phyloP scores from a whole-genome alignment of 2,888 invertebrate genomes.

The Trachelus iudaicus region DNA sequence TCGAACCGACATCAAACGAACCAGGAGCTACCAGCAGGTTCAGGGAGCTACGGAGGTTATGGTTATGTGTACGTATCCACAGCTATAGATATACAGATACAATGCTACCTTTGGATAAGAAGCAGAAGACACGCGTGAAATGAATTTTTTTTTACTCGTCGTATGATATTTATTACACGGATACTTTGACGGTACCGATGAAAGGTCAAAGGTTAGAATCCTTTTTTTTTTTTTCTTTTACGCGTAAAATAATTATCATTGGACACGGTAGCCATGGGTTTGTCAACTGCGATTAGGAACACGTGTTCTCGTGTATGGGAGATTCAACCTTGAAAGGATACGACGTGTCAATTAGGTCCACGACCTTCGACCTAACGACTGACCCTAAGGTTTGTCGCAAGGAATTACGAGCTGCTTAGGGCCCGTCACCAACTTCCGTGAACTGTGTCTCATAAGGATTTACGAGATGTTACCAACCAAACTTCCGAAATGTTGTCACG shows the following conservation, averaged over 20 bases:
- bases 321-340: not conserved
- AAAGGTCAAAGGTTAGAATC: conserved; percentile 14
- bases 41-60: not conserved
- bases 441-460: not conserved
- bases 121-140: not conserved
- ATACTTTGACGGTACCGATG: not conserved
- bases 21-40: conserved; percentile 4
- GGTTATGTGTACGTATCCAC: not conserved
- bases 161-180: not conserved
- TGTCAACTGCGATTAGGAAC: not conserved
- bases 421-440: not conserved
- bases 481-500: not conserved
- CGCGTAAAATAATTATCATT: not conserved
- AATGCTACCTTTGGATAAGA: not conserved
- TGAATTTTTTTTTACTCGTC: not conserved
- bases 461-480: not conserved
- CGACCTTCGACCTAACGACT: not conserved
- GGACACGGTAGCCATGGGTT: not conserved
- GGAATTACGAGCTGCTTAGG: not conserved
- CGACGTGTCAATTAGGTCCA: not conserved
- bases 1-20: conserved; percentile 23
- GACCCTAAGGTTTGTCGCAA: not conserved
- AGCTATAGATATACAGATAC: not conserved
- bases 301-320: not conserved
- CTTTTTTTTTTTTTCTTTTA: conserved; percentile 18